A percentile compares a stretch with the other conserved stretches of the same genome.
Conservation (phyloP, 2,888 invertebrate genomes). For the Andrena bucephala region DNA sequence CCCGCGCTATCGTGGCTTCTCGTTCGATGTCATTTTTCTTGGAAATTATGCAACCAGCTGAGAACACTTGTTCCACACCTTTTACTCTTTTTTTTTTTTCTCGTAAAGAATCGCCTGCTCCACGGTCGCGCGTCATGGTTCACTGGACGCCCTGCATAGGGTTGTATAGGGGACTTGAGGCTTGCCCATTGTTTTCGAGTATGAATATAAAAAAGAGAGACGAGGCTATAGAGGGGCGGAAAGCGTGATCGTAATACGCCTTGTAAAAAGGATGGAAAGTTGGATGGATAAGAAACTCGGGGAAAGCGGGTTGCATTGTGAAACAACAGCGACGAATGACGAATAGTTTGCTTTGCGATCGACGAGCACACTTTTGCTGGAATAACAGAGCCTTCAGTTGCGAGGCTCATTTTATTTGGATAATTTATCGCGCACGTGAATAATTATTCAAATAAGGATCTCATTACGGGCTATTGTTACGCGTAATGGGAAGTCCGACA, state of each 20-base stretch:
- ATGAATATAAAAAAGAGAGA: background rate
- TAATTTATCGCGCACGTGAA: background rate
- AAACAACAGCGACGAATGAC: background rate
- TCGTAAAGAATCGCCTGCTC: background rate
- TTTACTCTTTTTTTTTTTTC: background rate
- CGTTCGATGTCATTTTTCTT: too few relatives aligned
- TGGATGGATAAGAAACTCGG: background rate
- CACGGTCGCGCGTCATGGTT: background rate
- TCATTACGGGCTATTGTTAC: background rate
- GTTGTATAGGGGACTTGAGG: background rate
- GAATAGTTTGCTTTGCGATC: background rate
- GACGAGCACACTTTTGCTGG: background rate
- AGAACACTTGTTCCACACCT: too few relatives aligned
- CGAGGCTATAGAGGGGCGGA: slow-evolving; percentile 4
- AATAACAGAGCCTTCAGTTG: background rate
- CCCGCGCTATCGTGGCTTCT: too few relatives aligned
- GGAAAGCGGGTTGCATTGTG: slow-evolving; percentile 39
- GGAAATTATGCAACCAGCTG: too few relatives aligned
- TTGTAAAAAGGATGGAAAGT: slow-evolving; percentile 41
- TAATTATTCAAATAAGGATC: background rate
- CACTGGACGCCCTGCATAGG: background rate
- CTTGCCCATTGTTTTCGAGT: background rate
- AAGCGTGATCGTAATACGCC: slow-evolving; percentile 24
- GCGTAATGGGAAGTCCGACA: too few relatives aligned
- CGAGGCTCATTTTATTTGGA: background rate